A percentile compares a stretch with the other conserved stretches of the same genome.
phyloP scores from a whole-genome alignment of 2,888 invertebrate genomes.

The Eremobia ochroleuca region DNA sequence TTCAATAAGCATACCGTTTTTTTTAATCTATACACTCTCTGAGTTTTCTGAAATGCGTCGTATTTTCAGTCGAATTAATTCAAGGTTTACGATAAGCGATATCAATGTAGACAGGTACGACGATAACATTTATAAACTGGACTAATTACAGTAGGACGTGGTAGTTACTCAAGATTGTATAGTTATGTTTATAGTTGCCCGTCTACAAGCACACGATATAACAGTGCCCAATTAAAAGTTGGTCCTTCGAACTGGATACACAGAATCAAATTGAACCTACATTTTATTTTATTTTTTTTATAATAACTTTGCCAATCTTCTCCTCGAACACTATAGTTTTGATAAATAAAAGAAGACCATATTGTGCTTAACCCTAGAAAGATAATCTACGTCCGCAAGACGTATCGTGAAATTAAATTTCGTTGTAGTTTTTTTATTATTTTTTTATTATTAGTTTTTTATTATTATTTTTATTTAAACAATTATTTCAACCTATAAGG shows the following conservation, averaged over 20 bases:
- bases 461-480: too few species aligned
- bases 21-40: too few species aligned
- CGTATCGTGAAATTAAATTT: too few species aligned
- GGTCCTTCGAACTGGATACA: conserved; percentile 1
- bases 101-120: neutral
- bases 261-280: neutral
- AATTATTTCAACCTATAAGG: too few species aligned
- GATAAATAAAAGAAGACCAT: neutral
- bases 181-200: neutral
- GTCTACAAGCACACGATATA: neutral
- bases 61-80: too few species aligned
- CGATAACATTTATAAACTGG: conserved; percentile 8
- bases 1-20: neutral
- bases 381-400: too few species aligned
- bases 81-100: too few species aligned
- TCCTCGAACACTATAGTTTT: neutral
- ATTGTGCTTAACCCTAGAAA: too few species aligned
- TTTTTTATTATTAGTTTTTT: too few species aligned
- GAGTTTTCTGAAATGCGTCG: neutral
- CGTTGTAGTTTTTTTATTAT: too few species aligned
- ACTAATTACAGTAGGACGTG: conserved; percentile 23
- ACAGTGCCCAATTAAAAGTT: conserved; percentile 21
- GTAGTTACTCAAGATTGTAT: neutral
- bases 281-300: neutral
- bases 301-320: neutral